Evolutionary conservation across 2,888 invertebrate species (phyloP).

Genomic region (Agonopterix alstromeriana): DNA sequence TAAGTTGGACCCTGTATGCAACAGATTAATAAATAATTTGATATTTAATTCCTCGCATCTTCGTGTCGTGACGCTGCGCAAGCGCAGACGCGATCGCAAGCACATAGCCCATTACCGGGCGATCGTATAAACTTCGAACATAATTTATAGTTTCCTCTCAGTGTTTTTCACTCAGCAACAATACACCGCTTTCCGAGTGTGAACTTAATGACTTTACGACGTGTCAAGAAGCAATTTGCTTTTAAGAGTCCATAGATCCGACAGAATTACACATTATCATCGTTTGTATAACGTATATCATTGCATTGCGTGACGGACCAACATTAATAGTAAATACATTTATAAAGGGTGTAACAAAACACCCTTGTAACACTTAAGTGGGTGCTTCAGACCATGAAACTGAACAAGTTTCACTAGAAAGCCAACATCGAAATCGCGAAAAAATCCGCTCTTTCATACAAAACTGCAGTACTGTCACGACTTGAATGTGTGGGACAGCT

Average conservation of each 20-base stretch:
- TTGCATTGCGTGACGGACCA: slow-evolving; percentile 10
- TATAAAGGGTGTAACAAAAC: too few relatives aligned
- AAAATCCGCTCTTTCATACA: too few relatives aligned
- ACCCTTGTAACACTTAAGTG: too few relatives aligned
- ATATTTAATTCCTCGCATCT: too few relatives aligned
- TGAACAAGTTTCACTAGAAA: too few relatives aligned
- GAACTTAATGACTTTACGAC: slow-evolving; percentile 64
- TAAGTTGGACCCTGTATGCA: too few relatives aligned
- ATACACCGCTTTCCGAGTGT: slow-evolving; percentile 47
- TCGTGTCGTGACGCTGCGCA: slow-evolving; percentile 27
- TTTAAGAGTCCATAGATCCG: slow-evolving; percentile 38
- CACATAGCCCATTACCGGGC: slow-evolving; percentile 56
- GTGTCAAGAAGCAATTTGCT: slow-evolving; percentile 57
- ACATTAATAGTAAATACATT: too few relatives aligned
- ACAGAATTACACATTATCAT: slow-evolving; percentile 21
- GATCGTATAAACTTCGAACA: slow-evolving; percentile 70
- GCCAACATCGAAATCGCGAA: too few relatives aligned
- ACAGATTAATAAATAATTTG: too few relatives aligned
- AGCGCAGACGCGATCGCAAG: slow-evolving; percentile 31
- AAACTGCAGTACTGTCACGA: too few relatives aligned
- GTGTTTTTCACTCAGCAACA: slow-evolving; percentile 67
- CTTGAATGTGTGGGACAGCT: too few relatives aligned
- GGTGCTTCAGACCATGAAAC: too few relatives aligned
- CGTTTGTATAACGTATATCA: slow-evolving; percentile 9
- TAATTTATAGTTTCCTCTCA: slow-evolving; percentile 73